Evolutionary conservation across 2,888 invertebrate species (phyloP).

Genomic region (Drosophila aldrichi): DNA sequence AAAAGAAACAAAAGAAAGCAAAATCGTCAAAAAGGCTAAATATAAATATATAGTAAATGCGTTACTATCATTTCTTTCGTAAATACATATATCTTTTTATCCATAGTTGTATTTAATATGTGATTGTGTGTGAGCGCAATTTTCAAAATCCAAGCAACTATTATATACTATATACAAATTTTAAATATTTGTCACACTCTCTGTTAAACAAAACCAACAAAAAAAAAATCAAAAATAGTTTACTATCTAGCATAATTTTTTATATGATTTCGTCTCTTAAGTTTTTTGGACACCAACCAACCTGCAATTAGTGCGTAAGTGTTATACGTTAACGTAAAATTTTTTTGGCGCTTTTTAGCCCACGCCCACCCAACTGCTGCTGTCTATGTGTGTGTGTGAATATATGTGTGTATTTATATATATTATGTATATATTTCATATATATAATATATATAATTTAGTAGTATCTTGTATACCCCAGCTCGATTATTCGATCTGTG

Average conservation of each 20-base stretch:
- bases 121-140: conserved; percentile 44
- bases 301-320: conserved; percentile 66
- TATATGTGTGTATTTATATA: conserved; percentile 19
- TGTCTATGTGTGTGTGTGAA: conserved; percentile 22
- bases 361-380: conserved; percentile 57
- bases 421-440: conserved; percentile 19
- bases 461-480: conserved; percentile 42
- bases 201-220: conserved; percentile 28
- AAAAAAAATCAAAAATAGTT: background rate
- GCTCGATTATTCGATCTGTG: conserved; percentile 52
- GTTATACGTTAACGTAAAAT: conserved; percentile 52
- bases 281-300: conserved; percentile 44
- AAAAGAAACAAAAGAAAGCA: conserved; percentile 10
- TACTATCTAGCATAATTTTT: conserved; percentile 14
- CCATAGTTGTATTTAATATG: conserved; percentile 26
- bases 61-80: conserved; percentile 35
- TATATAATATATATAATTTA: conserved; percentile 33
- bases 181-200: conserved; percentile 58
- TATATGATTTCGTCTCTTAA: conserved; percentile 52
- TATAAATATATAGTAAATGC: conserved; percentile 48
- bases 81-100: conserved; percentile 20
- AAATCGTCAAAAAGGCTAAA: conserved; percentile 37
- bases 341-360: conserved; percentile 59
- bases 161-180: conserved; percentile 19
- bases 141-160: conserved; percentile 27